Percentiles rank a stretch among this genome's conserved stretches.
phyloP scores from a whole-genome alignment of 2,797 vertebrate genomes.

The Sebastes hubbsi region DNA sequence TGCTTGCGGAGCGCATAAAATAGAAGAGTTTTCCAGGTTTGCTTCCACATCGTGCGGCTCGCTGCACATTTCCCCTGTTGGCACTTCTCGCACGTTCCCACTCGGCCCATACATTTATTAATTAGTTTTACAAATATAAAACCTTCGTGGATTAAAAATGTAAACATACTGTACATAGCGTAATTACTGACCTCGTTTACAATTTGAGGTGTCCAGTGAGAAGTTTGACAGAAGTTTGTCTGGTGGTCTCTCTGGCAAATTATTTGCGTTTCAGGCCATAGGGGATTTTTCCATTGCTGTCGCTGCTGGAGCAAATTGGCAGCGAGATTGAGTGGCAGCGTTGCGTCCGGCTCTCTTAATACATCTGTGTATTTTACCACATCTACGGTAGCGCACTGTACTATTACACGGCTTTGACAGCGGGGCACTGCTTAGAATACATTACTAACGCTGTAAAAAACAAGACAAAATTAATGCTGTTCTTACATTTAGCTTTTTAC shows the following conservation, averaged over 20 bases:
- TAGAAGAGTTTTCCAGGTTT: background rate
- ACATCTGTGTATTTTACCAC: background rate
- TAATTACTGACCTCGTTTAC: background rate
- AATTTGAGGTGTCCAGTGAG: background rate
- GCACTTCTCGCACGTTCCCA: background rate
- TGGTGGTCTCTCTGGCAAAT: background rate
- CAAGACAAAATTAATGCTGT: background rate
- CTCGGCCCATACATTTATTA: background rate
- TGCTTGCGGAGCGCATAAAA: background rate
- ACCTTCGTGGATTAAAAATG: background rate
- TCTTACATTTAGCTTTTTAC: background rate
- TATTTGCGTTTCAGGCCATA: background rate
- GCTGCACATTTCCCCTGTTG: background rate
- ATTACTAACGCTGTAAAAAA: background rate
- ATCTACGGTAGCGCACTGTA: background rate
- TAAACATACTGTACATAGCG: background rate
- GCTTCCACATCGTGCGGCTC: background rate
- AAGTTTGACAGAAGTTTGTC: background rate
- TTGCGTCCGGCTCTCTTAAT: background rate
- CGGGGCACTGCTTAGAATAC: background rate
- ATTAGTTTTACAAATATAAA: background rate
- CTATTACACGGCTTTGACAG: background rate
- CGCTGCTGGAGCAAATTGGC: background rate
- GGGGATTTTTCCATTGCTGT: background rate
- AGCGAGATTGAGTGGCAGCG: background rate